Percentiles rank a stretch among this genome's conserved stretches.
phyloP scores from a whole-genome alignment of 2,888 invertebrate species.

The Lepidonotus clava region DNA sequence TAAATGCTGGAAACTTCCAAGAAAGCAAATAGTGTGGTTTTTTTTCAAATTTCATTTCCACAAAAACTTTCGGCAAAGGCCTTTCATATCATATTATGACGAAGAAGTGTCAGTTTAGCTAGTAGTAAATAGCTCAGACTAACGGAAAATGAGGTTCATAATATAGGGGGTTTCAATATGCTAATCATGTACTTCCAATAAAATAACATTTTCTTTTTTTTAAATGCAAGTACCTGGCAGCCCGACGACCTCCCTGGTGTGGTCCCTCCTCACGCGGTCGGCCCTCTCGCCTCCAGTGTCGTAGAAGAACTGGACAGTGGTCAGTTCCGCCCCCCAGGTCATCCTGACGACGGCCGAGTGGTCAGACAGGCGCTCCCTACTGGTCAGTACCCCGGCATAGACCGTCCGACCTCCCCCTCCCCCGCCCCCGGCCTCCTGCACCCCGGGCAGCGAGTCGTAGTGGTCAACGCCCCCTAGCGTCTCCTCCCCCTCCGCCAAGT shows the following conservation, averaged over 20 bases:
- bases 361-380: neutral
- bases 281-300: neutral
- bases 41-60: too few relatives aligned
- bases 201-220: too few relatives aligned
- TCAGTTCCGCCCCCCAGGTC: constrained; percentile 39
- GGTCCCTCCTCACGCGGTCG: neutral
- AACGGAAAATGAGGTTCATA: too few relatives aligned
- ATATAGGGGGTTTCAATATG: too few relatives aligned
- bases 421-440: neutral
- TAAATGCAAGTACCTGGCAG: neutral
- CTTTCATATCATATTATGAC: too few relatives aligned
- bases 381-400: constrained; percentile 22
- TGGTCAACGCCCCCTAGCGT: neutral
- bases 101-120: too few relatives aligned
- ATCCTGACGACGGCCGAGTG: constrained; percentile 25
- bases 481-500: constrained; percentile 4
- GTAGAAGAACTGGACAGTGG: constrained; percentile 40
- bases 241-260: constrained; percentile 23
- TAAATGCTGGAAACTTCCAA: too few relatives aligned
- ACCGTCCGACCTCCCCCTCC: neutral
- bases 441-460: neutral
- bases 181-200: too few relatives aligned
- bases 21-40: too few relatives aligned
- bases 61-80: too few relatives aligned
- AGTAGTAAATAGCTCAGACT: too few relatives aligned